Percentiles rank a stretch among this genome's conserved stretches.
These are phyloP conservation scores for Macaria liturata DNA, from an alignment of 2,888 invertebrate genomes.

Conservation along the genomic window DNA sequence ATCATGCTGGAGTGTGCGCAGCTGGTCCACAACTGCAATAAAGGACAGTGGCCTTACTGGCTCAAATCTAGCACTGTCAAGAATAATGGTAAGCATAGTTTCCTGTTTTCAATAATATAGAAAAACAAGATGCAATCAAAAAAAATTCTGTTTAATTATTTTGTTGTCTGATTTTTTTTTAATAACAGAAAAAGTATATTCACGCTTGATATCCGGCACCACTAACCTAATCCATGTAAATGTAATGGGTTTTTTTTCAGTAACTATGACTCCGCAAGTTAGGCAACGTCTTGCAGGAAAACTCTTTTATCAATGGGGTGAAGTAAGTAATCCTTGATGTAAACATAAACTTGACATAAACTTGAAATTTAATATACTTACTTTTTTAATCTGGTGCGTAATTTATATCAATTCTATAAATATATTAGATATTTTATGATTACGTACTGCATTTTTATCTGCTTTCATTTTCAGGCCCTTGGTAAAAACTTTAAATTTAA, in stretches of 20 bases:
- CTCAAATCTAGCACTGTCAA: constrained; percentile 90
- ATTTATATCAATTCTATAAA: too few species aligned
- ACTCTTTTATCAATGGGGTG: constrained; percentile 98
- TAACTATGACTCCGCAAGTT: constrained; percentile 69
- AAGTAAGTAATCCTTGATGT: constrained; percentile 79
- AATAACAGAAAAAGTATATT: too few species aligned
- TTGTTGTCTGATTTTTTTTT: too few species aligned
- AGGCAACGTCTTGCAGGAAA: constrained; percentile 93
- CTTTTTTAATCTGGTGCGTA: too few species aligned
- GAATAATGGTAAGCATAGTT: constrained; percentile 55
- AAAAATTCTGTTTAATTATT: too few species aligned
- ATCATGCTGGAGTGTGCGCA: constrained; percentile 97
- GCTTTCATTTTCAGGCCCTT: constrained; percentile 84
- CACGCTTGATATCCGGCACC: too few species aligned
- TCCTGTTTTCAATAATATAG: too few species aligned
- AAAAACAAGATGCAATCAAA: too few species aligned
- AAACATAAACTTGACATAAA: constrained; percentile 84
- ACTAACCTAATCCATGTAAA: neutral
- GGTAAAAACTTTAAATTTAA: constrained; percentile 82
- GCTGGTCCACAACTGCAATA: constrained; percentile 98
- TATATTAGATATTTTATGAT: too few species aligned
- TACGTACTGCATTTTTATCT: too few species aligned
- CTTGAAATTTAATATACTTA: too few species aligned
- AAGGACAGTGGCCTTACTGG: constrained; percentile 99
- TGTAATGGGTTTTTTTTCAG: constrained; percentile 66